Conservation (phyloP, 2,113 vertebrate species). For the Vireo altiloquus region DNA sequence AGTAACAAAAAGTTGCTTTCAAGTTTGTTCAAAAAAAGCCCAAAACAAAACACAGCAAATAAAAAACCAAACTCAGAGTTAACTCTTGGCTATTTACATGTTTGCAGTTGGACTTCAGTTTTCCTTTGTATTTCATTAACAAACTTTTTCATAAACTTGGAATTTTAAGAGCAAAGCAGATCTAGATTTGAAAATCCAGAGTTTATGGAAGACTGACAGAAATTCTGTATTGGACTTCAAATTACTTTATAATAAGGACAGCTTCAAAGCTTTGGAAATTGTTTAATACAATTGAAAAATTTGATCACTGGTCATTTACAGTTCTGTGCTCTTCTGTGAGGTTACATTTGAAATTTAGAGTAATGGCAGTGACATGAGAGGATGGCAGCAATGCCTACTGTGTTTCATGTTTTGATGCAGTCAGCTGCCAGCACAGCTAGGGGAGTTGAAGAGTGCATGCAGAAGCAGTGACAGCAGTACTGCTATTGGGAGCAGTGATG, state of each 20-base stretch:
- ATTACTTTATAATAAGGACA: not conserved
- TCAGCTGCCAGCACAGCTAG: not conserved
- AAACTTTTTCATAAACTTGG: not conserved
- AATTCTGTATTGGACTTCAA: not conserved
- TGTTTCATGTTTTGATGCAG: not conserved
- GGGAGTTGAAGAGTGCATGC: not conserved
- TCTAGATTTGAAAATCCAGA: not conserved
- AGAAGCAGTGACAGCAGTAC: not conserved
- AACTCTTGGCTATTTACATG: not conserved
- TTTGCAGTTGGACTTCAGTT: not conserved
- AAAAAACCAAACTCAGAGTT: not conserved
- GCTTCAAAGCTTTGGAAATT: not conserved
- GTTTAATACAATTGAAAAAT: not conserved
- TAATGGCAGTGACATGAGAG: not conserved
- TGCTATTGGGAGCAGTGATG: not conserved
- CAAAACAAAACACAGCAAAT: not conserved
- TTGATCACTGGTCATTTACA: not conserved
- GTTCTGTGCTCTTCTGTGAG: not conserved
- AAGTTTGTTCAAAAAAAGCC: not conserved
- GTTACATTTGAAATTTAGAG: not conserved
- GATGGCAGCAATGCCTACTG: not conserved
- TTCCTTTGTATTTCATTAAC: not conserved
- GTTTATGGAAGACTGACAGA: not conserved
- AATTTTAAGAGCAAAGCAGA: not conserved
- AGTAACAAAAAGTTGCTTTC: not conserved